Conservation (phyloP, 2,113 vertebrate genomes). For the Muscicapa adusta region DNA sequence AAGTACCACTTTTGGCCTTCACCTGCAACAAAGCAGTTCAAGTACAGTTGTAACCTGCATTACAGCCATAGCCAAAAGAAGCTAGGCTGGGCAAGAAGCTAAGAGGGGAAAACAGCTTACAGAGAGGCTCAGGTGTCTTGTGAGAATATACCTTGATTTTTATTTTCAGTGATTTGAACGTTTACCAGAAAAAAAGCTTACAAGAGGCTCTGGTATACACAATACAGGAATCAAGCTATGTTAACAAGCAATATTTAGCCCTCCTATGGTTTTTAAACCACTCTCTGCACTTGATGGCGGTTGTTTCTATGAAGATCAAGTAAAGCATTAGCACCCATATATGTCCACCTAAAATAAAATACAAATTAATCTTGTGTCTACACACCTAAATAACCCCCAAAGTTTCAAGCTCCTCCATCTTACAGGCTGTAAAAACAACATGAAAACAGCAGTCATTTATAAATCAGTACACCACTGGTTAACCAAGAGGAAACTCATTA, state of each 20-base stretch:
- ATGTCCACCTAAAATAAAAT: not conserved
- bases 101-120: not conserved
- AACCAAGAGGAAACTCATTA: not conserved
- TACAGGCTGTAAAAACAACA: not conserved
- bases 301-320: not conserved
- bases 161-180: not conserved
- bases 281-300: not conserved
- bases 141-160: not conserved
- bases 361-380: not conserved
- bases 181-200: not conserved
- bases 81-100: not conserved
- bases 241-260: not conserved
- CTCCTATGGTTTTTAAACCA: not conserved
- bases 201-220: not conserved
- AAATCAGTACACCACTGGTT: not conserved
- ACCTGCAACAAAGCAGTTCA: not conserved
- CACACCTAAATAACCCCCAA: not conserved
- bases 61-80: not conserved
- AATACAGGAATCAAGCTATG: not conserved
- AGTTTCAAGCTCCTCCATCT: not conserved
- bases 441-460: not conserved
- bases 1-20: not conserved
- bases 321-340: not conserved
- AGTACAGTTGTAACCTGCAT: not conserved
- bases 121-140: not conserved